These are phyloP conservation scores for Antitype chi DNA, from an alignment of 2,888 invertebrate species.

Conservation along the genomic window DNA sequence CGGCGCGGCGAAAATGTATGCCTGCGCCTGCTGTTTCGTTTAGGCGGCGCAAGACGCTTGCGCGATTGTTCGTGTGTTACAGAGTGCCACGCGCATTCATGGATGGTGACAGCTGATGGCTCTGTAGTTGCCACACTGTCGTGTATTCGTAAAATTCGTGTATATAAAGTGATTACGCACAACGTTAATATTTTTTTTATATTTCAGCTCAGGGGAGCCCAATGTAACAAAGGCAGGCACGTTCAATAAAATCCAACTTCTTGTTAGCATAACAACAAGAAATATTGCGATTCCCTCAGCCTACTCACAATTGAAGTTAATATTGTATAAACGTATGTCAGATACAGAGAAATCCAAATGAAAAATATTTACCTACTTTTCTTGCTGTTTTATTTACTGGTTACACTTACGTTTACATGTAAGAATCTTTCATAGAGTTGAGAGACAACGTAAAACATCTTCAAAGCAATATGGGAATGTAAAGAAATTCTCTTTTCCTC, in stretches of 20 bases:
- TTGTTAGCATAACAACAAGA: neutral
- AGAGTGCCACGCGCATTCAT: too few relatives aligned
- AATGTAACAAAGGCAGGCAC: neutral
- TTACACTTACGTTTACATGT: constrained; percentile 42
- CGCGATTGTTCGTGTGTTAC: too few relatives aligned
- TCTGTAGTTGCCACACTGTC: too few relatives aligned
- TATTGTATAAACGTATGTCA: constrained; percentile 36
- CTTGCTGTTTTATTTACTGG: constrained; percentile 42
- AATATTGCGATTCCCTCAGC: constrained; percentile 10
- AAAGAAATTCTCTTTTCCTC: constrained; percentile 67
- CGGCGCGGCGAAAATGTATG: too few relatives aligned
- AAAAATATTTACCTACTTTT: constrained; percentile 34
- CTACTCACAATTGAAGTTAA: constrained; percentile 14
- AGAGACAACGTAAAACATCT: constrained; percentile 57
- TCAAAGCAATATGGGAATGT: constrained; percentile 63
- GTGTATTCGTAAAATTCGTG: too few relatives aligned
- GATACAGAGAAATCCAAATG: constrained; percentile 22
- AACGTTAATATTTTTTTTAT: too few relatives aligned
- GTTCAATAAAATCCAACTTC: neutral
- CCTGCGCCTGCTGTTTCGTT: too few relatives aligned
- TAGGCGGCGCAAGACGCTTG: too few relatives aligned
- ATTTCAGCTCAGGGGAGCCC: neutral
- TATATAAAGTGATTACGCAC: too few relatives aligned
- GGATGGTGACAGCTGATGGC: too few relatives aligned
- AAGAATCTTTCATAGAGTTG: constrained; percentile 37